Evolutionary conservation across 2,888 invertebrate species (phyloP), one percentile per base, ranked within the genome.

Genomic region (Drosophila borborema): DNA sequence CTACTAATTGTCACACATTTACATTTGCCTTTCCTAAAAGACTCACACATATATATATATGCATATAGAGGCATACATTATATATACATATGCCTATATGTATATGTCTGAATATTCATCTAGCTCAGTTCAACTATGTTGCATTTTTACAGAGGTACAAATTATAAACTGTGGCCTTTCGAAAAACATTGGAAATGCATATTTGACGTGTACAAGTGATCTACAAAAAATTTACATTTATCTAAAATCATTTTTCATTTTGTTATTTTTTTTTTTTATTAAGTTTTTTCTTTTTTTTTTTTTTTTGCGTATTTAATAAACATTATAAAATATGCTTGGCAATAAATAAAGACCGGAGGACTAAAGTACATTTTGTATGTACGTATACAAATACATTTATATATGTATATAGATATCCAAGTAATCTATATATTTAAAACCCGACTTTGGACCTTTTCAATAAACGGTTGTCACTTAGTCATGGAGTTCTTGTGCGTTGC

Each of bases 181-280:
- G 66, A 72, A 74, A 82, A 86, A 74, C 63, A 74, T 73, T 63
- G 70, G 48, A 85, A 85, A 82, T 75, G 72, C 67, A 66, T 60
- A 18, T 69, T 76, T 65, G 54, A 70, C 64, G 72, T 85, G 80
- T 81, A 85, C 80, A 85, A 85, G 70, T 81, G 75, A 64, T 67
- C 72, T 79, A 86, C 68, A 84, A 84, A 84, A 80, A 80, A 79
- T 74, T 43, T 70, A 62, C 55, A 69, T 78, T 70, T 67, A 68
- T 85, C 77, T 77, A 80, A 82, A 79, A 55, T 41, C 40, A 54
- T 54, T 40, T 38, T 18, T 34, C 0, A 5, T 54, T 82, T 64
- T 79, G 68, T 79, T 65, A 66, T 45, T 14, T 56, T 71, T 8
- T 5, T 18, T 28, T 28, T 28, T 28, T 28, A 4, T 3, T n/a